A percentile compares a stretch with the other conserved stretches of the same genome.
Conservation (phyloP, 2,888 invertebrate species). For the Agapetus fuscipes region DNA sequence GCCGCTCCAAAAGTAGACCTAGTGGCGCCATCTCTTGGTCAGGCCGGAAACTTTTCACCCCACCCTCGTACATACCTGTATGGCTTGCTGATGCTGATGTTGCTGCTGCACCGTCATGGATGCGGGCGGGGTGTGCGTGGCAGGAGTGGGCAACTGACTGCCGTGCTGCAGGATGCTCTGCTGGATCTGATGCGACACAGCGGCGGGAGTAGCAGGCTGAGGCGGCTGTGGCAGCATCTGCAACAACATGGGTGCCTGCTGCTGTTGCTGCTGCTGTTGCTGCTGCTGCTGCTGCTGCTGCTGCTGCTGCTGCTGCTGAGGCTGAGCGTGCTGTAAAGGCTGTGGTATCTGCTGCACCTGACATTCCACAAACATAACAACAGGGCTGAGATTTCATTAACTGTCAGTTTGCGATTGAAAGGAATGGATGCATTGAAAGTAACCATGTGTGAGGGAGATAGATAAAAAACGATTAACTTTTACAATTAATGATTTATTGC, state of each 20-base stretch:
- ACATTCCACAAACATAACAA: conserved; percentile 18
- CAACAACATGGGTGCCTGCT: conserved; percentile 23
- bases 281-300: conserved; percentile 3
- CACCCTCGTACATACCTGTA: conserved; percentile 36
- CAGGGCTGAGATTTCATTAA: conserved; percentile 25
- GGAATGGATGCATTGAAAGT: too few species aligned
- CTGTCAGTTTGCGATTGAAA: too few species aligned
- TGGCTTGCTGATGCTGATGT: conserved; percentile 58
- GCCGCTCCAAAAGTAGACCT: too few species aligned
- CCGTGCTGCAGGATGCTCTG: too few species aligned
- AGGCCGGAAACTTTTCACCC: too few species aligned
- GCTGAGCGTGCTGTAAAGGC: conserved; percentile 11
- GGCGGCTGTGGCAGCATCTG: conserved; percentile 1
- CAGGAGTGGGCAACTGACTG: too few species aligned
- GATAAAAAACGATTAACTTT: too few species aligned
- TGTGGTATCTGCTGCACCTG: conserved; percentile 21
- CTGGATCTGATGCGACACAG: conserved; percentile 19
- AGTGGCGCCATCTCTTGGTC: too few species aligned
- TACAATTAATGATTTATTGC: too few species aligned
- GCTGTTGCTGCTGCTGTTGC: conserved; percentile 21
- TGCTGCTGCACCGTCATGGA: conserved; percentile 49
- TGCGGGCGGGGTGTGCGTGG: too few species aligned
- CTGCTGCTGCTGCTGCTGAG: conserved; percentile 12
- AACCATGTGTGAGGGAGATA: too few species aligned
- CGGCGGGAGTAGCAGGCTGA: conserved; percentile 4